These are phyloP conservation scores for Myripristis jacobus DNA, from an alignment of 2,797 vertebrate genomes.

Conservation along the genomic window DNA sequence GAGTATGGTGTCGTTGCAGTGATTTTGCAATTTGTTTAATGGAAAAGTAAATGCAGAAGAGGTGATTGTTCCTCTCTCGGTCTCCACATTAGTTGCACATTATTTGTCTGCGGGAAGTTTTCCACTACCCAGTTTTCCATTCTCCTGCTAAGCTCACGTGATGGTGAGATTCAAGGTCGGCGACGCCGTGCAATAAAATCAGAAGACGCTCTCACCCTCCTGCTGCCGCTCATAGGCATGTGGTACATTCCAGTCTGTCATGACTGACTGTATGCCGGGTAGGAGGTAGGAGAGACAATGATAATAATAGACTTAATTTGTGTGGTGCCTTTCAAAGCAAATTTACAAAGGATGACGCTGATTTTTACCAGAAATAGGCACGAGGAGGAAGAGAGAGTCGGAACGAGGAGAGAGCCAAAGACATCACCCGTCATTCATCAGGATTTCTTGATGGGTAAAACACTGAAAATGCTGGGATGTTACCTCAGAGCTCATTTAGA, in stretches of 20 bases:
- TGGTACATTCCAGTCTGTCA: conserved; percentile 31
- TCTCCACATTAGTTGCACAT: conserved; percentile 31
- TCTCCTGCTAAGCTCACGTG: neutral
- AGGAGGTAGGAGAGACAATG: neutral
- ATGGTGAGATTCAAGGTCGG: conserved; percentile 3
- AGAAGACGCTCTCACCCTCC: neutral
- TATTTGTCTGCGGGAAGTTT: fast-evolving
- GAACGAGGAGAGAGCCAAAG: too few species aligned
- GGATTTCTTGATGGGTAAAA: neutral
- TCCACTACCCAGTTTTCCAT: conserved; percentile 22
- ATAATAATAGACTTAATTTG: neutral
- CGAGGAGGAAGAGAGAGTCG: neutral
- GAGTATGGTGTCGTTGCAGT: too few species aligned
- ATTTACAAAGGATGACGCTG: neutral
- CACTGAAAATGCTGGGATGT: neutral
- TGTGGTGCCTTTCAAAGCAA: neutral
- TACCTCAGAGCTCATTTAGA: too few species aligned
- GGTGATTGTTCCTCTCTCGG: neutral
- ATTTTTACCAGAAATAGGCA: neutral
- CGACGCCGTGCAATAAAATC: neutral
- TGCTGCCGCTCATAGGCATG: neutral
- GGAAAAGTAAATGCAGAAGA: conserved; percentile 7
- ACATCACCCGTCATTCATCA: neutral
- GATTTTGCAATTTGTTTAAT: neutral
- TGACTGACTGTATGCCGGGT: neutral